Conservation (phyloP, 2,113 vertebrate species). For the Etheostoma cragini region DNA sequence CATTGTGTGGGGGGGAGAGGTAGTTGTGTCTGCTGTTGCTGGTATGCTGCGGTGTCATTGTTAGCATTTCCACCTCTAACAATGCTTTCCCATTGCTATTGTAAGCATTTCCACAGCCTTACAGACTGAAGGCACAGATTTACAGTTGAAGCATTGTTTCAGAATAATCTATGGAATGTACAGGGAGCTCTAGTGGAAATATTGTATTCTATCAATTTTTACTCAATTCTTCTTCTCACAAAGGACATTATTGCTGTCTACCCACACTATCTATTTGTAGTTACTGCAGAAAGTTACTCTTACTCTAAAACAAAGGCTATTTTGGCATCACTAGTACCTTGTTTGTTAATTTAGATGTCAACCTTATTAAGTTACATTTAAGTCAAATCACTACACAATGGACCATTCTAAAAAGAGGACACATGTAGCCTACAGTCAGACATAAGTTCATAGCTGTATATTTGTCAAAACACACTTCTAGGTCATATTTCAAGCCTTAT, state of each 20-base stretch:
- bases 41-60: constrained; percentile 5
- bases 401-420: neutral
- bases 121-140: neutral
- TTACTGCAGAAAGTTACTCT: neutral
- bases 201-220: neutral
- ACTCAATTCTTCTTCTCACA: neutral
- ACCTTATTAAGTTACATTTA: neutral
- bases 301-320: neutral
- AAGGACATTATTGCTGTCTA: neutral
- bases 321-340: neutral
- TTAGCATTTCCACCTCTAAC: constrained; percentile 20
- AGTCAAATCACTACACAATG: neutral
- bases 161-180: neutral
- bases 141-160: constrained; percentile 5
- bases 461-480: neutral
- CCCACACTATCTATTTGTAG: neutral
- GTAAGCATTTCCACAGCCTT: constrained; percentile 19
- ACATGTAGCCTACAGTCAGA: too few species aligned
- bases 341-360: neutral
- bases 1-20: constrained; percentile 1
- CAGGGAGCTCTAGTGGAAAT: neutral
- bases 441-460: neutral
- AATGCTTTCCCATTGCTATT: constrained; percentile 14
- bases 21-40: constrained; percentile 12
- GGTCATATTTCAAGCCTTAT: too few species aligned